phyloP scores from a whole-genome alignment of 2,113 vertebrate species.

The Zeus faber region DNA sequence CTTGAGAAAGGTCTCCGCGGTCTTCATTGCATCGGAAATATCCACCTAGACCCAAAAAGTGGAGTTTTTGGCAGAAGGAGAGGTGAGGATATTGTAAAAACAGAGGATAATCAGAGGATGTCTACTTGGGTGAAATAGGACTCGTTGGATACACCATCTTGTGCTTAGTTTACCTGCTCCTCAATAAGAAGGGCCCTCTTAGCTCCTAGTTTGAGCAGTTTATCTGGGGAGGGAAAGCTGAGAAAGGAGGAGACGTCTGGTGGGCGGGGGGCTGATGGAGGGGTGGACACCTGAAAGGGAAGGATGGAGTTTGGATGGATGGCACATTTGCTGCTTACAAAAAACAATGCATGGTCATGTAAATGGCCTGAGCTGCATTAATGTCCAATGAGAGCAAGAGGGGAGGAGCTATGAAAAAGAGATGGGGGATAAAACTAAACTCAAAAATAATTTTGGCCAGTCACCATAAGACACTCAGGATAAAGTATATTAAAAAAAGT shows the following conservation, averaged over 20 bases:
- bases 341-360: no score
- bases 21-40: conserved; percentile 80
- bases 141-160: no score
- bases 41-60: no score
- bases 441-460: no score
- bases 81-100: neutral
- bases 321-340: no score
- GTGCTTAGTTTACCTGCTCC: conserved; percentile 81
- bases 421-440: no score
- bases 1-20: conserved; percentile 86
- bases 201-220: conserved; percentile 86
- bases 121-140: neutral
- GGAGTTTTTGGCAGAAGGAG: conserved; percentile 5
- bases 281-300: conserved; percentile 72
- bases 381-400: no score
- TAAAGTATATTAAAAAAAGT: no score
- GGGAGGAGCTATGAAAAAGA: no score
- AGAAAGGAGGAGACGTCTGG: conserved; percentile 87
- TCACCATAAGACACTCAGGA: no score
- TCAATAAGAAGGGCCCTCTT: conserved; percentile 83
- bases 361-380: no score
- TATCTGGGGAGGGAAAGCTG: conserved; percentile 91
- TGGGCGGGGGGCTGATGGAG: conserved; percentile 69
- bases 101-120: neutral
- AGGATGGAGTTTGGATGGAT: no score